Base-by-base conservation (phyloP, 2,797 vertebrate genomes). In the Anguilla pacifica region DNA sequence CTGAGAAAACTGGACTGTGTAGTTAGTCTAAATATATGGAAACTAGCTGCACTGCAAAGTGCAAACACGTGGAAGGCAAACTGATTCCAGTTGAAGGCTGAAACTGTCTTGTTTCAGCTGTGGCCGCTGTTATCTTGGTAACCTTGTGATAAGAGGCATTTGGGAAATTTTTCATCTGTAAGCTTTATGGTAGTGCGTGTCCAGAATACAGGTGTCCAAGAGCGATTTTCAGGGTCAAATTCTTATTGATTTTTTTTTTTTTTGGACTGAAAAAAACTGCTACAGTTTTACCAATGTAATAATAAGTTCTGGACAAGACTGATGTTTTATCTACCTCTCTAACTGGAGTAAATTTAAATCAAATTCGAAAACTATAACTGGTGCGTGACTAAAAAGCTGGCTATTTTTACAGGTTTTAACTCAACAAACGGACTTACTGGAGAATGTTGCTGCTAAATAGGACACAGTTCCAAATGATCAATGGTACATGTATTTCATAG, bases 71-170 rank as follows among this genome's bases (percentile, higher is more conserved):
- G 64, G 43, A 70, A 59, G 57, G 64, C 64, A 70, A 70, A 70
- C n/a, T 57, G 83, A 15, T 49, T 55, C 1, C 77, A 74, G 70
- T 79, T 39, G 19, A 2, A 22, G 67, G 25, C 83, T 57, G 51
- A 57, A 84, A 84, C 25, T 31, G 13, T 53, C 46, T 53, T 43
- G 19, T 25, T 86, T 15, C 31, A 6, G 46, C 6, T 39, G 39
- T 11, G 39, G 17, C 35, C 82, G 35, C 57, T 64, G 55, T 57
- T 49, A 19, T n/a, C 10, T 43, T 9, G 9, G 35, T 17, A 25
- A 22, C 9, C 39, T 67, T 81, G 64, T 51, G 86, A 53, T 61
- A 61, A 86, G 79, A 82, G 6, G 77, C n/a, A 61, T n/a, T 35
- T 61, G 25, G n/a, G 35, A 82, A 67, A 28, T 31, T 3, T n/a